phyloP scores from a whole-genome alignment of 2,797 vertebrate species.

The Neopelma chrysocephalum region DNA sequence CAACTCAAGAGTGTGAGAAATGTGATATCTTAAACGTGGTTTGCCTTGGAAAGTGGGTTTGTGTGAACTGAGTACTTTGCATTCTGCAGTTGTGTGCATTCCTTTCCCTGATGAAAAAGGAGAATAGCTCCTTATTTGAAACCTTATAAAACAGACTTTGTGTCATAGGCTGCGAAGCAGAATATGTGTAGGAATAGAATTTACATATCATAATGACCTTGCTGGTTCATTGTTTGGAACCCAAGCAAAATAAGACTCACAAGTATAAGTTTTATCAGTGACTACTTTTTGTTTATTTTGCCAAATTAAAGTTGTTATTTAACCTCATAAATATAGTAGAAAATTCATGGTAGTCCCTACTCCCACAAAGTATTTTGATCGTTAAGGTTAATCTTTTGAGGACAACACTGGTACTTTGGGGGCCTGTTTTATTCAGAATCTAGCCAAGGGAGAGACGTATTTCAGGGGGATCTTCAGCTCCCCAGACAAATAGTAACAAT shows the following conservation, averaged over 20 bases:
- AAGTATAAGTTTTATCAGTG: neutral
- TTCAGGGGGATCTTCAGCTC: neutral
- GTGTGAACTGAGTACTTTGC: neutral
- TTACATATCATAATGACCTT: neutral
- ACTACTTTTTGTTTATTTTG: neutral
- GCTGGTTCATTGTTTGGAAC: neutral
- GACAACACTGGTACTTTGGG: neutral
- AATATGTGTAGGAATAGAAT: neutral
- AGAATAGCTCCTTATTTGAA: neutral
- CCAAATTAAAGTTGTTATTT: neutral
- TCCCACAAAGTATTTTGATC: neutral
- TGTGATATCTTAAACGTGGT: neutral
- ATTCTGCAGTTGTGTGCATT: neutral
- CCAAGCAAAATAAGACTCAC: neutral
- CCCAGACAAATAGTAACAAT: neutral
- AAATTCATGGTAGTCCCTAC: neutral
- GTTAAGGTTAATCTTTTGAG: neutral
- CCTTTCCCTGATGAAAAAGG: neutral
- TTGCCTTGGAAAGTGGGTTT: neutral
- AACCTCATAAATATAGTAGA: neutral
- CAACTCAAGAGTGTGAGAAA: neutral
- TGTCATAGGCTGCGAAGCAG: neutral
- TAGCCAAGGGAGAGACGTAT: neutral
- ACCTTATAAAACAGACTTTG: neutral
- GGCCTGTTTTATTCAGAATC: neutral